Percentiles rank a stretch among this genome's conserved stretches.
Conservation (phyloP, 1,140 invertebrate species). For the Zaprionus kolodkinae region DNA sequence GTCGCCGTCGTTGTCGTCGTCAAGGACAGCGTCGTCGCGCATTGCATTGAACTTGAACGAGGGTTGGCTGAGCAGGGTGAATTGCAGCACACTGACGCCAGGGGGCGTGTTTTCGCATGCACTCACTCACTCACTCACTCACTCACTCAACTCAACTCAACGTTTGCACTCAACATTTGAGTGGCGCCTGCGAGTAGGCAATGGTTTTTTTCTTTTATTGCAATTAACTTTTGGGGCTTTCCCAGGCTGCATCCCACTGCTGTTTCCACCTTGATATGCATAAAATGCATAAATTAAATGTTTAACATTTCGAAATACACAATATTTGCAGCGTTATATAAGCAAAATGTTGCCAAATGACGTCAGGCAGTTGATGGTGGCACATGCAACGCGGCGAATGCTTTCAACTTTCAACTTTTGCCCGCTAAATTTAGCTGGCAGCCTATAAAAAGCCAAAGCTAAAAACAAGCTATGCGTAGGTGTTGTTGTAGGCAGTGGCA, state of each 20-base stretch:
- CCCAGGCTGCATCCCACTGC: background rate
- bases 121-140: slow-evolving; percentile 12
- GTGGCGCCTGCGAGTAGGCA: slow-evolving; percentile 56
- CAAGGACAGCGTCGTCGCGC: slow-evolving; percentile 56
- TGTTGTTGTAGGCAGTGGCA: slow-evolving; percentile 9
- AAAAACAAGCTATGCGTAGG: slow-evolving; percentile 26
- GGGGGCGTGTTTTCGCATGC: slow-evolving; percentile 60
- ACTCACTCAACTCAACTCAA: slow-evolving; percentile 20
- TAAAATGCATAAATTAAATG: slow-evolving; percentile 68
- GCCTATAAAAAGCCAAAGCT: slow-evolving; percentile 47
- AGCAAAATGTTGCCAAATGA: slow-evolving; percentile 48
- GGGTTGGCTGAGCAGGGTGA: slow-evolving; percentile 41
- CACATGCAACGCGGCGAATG: slow-evolving; percentile 36
- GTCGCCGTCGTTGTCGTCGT: slow-evolving; percentile 12
- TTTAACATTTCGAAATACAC: slow-evolving; percentile 65
- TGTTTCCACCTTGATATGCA: background rate
- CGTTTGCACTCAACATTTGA: slow-evolving; percentile 35
- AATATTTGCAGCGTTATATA: slow-evolving; percentile 7
- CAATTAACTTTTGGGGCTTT: slow-evolving; percentile 26
- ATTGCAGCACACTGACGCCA: slow-evolving; percentile 45
- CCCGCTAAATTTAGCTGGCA: slow-evolving; percentile 54
- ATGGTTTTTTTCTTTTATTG: slow-evolving; percentile 52
- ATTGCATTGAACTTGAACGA: slow-evolving; percentile 79
- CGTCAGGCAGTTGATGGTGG: slow-evolving; percentile 55
- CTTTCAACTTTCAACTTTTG: slow-evolving; percentile 77